Conservation (phyloP, 2,888 invertebrate genomes). For the Drosophila helvetica region DNA sequence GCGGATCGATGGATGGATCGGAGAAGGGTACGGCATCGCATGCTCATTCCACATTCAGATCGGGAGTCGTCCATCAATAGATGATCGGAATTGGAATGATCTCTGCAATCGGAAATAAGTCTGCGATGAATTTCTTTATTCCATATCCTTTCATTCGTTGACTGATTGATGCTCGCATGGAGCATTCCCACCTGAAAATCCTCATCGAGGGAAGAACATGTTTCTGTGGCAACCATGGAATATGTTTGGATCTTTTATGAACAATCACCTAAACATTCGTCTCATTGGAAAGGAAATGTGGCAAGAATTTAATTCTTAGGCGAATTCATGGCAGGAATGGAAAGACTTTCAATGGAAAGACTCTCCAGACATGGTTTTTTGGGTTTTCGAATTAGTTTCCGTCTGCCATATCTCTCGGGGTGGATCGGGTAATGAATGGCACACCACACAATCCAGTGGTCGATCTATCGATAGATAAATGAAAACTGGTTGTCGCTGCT, state of each 20-base stretch:
- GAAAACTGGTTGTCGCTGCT: not conserved
- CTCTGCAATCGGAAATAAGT: not conserved
- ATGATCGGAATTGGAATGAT: not conserved
- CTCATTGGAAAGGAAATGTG: too few species aligned
- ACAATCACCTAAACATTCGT: too few species aligned
- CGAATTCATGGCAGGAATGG: not conserved
- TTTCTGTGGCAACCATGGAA: too few species aligned
- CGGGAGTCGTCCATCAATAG: not conserved
- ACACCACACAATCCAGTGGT: not conserved
- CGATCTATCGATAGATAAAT: not conserved
- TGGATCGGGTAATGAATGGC: not conserved
- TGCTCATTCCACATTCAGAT: not conserved
- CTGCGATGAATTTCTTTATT: not conserved
- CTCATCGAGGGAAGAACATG: too few species aligned
- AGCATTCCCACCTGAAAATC: too few species aligned
- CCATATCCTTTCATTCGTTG: too few species aligned
- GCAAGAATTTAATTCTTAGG: too few species aligned
- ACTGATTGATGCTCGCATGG: too few species aligned
- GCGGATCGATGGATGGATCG: not conserved
- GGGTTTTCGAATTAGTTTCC: not conserved
- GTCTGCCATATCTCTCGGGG: not conserved
- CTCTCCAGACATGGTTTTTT: not conserved
- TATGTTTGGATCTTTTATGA: too few species aligned
- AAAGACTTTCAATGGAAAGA: too few species aligned
- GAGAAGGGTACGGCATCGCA: not conserved